phyloP scores from a whole-genome alignment of 2,888 invertebrate species.

The Sesia bembeciformis region DNA sequence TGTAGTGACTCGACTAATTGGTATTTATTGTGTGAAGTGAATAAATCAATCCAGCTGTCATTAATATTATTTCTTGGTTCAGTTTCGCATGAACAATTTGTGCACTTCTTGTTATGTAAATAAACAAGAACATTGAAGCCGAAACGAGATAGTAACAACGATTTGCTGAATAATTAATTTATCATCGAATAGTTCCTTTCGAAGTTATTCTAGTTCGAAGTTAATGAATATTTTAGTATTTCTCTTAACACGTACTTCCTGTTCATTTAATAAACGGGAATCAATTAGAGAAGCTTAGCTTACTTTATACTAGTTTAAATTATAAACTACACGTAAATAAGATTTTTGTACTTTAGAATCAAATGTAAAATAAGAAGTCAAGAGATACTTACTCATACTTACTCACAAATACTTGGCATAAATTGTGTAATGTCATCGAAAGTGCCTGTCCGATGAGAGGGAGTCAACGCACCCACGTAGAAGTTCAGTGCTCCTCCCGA shows the following conservation, averaged over 20 bases:
- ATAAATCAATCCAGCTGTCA: not conserved
- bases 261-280: no score
- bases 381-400: no score
- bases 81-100: slow-evolving; percentile 20
- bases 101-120: slow-evolving; percentile 32
- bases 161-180: not conserved
- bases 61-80: slow-evolving; percentile 16
- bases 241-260: no score
- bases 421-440: slow-evolving; percentile 28
- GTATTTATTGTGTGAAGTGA: not conserved
- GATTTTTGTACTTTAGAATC: no score
- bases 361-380: no score
- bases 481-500: slow-evolving; percentile 50
- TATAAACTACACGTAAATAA: no score
- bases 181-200: not conserved
- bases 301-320: no score
- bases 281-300: no score
- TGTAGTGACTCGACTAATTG: not conserved
- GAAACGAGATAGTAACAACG: not conserved
- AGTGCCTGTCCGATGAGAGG: slow-evolving; percentile 14
- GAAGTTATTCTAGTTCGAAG: no score
- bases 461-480: slow-evolving; percentile 50
- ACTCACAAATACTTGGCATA: slow-evolving; percentile 20
- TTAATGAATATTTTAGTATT: no score
- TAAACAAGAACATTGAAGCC: slow-evolving; percentile 14